Percentiles rank a stretch among this genome's conserved stretches.
Conservation (phyloP, 2,113 vertebrate species). For the Grus americana region DNA sequence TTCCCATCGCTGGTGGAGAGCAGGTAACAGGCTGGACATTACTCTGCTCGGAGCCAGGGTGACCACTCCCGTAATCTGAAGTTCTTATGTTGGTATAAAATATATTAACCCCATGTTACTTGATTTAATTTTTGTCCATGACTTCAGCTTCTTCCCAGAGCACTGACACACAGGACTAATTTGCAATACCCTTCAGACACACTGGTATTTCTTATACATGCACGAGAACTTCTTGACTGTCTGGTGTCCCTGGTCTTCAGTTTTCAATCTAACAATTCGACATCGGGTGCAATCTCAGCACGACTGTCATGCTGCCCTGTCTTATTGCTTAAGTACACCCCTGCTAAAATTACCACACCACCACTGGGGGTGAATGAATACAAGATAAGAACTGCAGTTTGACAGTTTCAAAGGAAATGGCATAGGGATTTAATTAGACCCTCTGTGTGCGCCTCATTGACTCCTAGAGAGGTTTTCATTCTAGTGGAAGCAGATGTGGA, state of each 20-base stretch:
- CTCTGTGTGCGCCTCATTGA: slow-evolving; percentile 61
- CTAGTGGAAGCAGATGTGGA: slow-evolving; percentile 68
- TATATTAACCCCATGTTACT: background rate
- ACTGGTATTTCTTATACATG: background rate
- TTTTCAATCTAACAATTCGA: slow-evolving; percentile 1
- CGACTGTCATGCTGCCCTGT: slow-evolving; percentile 33
- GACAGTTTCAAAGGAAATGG: slow-evolving; percentile 73
- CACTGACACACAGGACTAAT: background rate
- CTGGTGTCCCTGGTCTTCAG: background rate
- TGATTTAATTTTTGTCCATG: background rate
- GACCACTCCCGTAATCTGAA: background rate
- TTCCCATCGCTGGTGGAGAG: background rate
- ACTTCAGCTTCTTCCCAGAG: background rate
- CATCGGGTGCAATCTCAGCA: background rate
- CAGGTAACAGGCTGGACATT: background rate
- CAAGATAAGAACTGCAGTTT: slow-evolving; percentile 62
- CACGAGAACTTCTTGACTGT: background rate
- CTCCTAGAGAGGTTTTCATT: slow-evolving; percentile 69
- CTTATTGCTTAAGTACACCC: slow-evolving; percentile 59
- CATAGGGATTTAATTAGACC: slow-evolving; percentile 71
- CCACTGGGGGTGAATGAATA: slow-evolving; percentile 60
- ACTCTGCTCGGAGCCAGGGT: background rate
- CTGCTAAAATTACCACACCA: slow-evolving; percentile 62
- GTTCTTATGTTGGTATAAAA: background rate
- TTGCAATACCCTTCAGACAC: background rate